Evolutionary conservation across 2,113 vertebrate genomes (phyloP).

Genomic region (Centropristis striata): DNA sequence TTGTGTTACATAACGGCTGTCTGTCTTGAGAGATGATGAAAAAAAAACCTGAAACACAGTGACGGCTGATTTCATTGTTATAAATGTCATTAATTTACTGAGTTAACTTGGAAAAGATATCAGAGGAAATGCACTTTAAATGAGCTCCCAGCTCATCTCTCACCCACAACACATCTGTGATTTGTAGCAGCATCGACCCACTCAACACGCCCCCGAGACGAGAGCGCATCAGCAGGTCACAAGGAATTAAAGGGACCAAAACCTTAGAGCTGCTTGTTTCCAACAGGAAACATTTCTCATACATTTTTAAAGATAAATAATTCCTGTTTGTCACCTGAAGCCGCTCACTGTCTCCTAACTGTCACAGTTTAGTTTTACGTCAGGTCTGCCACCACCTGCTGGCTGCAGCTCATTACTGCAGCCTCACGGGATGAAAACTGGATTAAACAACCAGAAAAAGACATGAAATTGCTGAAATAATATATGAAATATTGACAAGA

Average conservation of each 20-base stretch:
- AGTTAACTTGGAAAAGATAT: background rate
- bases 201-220: background rate
- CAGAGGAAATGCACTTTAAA: background rate
- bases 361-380: background rate
- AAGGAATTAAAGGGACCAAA: background rate
- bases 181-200: background rate
- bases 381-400: slow-evolving; percentile 16
- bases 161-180: background rate
- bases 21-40: background rate
- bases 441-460: too few relatives aligned
- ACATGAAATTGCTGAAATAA: too few relatives aligned
- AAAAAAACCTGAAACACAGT: background rate
- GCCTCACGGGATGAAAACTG: background rate
- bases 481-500: too few relatives aligned
- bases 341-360: background rate
- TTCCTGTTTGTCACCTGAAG: background rate
- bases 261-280: background rate
- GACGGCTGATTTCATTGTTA: background rate
- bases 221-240: background rate
- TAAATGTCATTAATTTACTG: background rate
- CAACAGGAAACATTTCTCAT: background rate
- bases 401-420: slow-evolving; percentile 19
- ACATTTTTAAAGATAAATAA: background rate
- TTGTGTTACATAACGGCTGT: slow-evolving; percentile 3
- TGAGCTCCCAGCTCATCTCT: too few relatives aligned